Evolutionary conservation across 35 echinoderm and acorn worm species (phyloP).

Genomic region (Heliocidaris tuberculata): DNA sequence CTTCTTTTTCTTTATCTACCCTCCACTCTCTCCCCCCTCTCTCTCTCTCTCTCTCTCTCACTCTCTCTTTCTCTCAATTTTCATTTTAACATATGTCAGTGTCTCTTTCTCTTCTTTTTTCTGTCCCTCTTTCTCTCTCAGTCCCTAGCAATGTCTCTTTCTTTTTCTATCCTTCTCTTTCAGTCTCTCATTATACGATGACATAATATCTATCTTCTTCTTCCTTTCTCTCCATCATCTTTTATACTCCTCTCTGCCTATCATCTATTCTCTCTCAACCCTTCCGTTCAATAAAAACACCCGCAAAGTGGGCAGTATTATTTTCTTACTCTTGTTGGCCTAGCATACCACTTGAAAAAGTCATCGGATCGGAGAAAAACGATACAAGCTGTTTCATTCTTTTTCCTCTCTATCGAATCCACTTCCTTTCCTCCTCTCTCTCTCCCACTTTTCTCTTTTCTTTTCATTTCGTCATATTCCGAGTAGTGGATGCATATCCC

Average conservation of each 20-base stretch:
- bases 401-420: neutral
- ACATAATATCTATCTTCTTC: neutral
- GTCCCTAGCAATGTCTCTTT: neutral
- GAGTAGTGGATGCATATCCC: constrained; percentile 15
- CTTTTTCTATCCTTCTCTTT: neutral
- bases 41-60: neutral
- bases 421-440: neutral
- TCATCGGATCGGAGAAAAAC: neutral
- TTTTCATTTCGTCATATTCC: neutral
- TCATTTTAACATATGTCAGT: neutral
- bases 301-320: neutral
- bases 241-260: neutral
- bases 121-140: neutral
- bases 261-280: neutral
- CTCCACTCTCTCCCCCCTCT: no score
- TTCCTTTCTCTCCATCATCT: neutral
- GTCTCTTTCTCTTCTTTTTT: neutral
- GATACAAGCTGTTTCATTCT: neutral
- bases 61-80: neutral
- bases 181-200: neutral
- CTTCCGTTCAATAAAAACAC: neutral
- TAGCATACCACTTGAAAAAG: neutral
- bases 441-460: neutral
- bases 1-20: no score
- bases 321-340: neutral